Percentiles rank a stretch among this genome's conserved stretches.
phyloP scores from a whole-genome alignment of 1,140 invertebrate species.

The Zophobas atratus region DNA sequence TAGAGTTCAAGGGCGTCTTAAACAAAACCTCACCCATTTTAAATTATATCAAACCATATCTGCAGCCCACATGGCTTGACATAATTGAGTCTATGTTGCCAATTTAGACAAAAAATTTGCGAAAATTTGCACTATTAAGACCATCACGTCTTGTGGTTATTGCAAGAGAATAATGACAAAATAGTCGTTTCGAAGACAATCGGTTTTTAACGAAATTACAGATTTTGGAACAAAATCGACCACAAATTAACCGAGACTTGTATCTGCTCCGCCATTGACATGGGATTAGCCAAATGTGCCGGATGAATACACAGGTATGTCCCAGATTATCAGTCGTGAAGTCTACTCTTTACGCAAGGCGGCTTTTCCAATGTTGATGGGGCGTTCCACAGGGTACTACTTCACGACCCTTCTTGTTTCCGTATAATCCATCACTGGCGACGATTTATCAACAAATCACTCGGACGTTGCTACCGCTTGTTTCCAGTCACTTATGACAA shows the following conservation, averaged over 20 bases:
- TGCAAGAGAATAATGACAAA: too few relatives aligned
- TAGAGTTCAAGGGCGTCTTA: constrained; percentile 45
- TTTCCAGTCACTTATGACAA: constrained; percentile 25
- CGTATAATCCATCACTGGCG: background rate
- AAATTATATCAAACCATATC: constrained; percentile 42
- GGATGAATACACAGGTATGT: background rate
- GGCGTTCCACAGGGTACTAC: background rate
- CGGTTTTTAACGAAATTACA: too few relatives aligned
- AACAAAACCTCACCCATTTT: constrained; percentile 45
- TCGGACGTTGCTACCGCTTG: constrained; percentile 10
- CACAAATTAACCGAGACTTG: too few relatives aligned
- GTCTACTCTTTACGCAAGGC: too few relatives aligned
- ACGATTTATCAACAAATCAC: constrained; percentile 2
- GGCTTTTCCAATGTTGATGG: background rate
- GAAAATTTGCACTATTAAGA: too few relatives aligned
- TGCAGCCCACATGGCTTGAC: background rate
- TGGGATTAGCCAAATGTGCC: background rate
- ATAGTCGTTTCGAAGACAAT: too few relatives aligned
- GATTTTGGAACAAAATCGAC: background rate
- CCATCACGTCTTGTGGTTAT: too few relatives aligned
- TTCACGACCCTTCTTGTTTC: background rate
- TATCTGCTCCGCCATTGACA: too few relatives aligned
- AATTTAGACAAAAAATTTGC: too few relatives aligned
- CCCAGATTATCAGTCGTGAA: background rate
- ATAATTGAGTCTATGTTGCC: too few relatives aligned